Percentiles rank a stretch among this genome's conserved stretches.
These are phyloP conservation scores for Drosophila watanabei DNA, from an alignment of 1,140 invertebrate genomes.

Conservation along the genomic window DNA sequence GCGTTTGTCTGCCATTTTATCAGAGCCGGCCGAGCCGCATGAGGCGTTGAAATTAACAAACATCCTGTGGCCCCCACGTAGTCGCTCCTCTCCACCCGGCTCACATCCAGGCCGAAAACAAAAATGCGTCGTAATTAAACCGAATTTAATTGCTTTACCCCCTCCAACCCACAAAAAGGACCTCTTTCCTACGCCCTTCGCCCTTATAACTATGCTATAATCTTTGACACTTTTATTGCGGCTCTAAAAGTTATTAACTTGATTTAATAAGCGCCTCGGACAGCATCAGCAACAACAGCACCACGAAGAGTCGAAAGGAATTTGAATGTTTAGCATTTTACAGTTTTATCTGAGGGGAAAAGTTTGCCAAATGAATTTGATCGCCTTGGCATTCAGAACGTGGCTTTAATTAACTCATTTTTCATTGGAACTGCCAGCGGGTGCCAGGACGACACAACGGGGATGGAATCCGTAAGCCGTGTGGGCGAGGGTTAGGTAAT, in stretches of 20 bases:
- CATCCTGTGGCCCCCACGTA: slow-evolving; percentile 53
- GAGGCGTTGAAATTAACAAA: slow-evolving; percentile 83
- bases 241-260: slow-evolving; percentile 84
- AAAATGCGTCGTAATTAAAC: slow-evolving; percentile 83
- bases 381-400: slow-evolving; percentile 67
- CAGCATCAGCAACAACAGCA: slow-evolving; percentile 19
- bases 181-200: neutral
- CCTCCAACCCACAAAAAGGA: neutral
- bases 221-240: slow-evolving; percentile 85
- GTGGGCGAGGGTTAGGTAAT: slow-evolving; percentile 57
- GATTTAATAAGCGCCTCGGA: slow-evolving; percentile 82
- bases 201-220: slow-evolving; percentile 81
- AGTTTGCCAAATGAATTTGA: slow-evolving; percentile 75
- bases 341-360: slow-evolving; percentile 64
- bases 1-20: slow-evolving; percentile 75
- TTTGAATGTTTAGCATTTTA: slow-evolving; percentile 71
- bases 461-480: slow-evolving; percentile 4
- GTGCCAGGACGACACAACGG: slow-evolving; percentile 13
- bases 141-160: slow-evolving; percentile 82
- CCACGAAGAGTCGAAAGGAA: slow-evolving; percentile 1
- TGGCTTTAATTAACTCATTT: slow-evolving; percentile 85
- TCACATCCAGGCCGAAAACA: slow-evolving; percentile 42
- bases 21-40: slow-evolving; percentile 62
- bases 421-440: slow-evolving; percentile 75
- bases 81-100: neutral